These are phyloP conservation scores for Danaus melanippus DNA, from an alignment of 1,140 invertebrate species.

Conservation along the genomic window DNA sequence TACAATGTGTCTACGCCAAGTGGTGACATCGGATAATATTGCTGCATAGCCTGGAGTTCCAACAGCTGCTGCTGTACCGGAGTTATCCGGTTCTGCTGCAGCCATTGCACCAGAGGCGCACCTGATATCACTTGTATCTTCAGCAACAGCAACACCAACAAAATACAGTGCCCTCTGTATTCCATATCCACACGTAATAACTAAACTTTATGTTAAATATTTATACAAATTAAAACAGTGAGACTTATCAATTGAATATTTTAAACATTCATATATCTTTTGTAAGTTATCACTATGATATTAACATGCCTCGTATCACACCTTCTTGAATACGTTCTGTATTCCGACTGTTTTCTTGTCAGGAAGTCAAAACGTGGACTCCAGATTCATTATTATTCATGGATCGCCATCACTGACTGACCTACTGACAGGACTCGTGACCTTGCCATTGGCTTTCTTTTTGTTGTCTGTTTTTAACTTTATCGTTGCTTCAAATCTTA, in stretches of 20 bases:
- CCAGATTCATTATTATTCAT: slow-evolving; percentile 20
- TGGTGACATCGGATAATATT: slow-evolving; percentile 14
- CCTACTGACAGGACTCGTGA: slow-evolving; percentile 31
- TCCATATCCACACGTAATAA: no score
- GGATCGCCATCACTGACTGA: slow-evolving; percentile 21
- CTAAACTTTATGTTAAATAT: slow-evolving; percentile 1
- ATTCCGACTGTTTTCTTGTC: background rate
- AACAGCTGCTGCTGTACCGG: slow-evolving; percentile 27
- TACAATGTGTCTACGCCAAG: background rate
- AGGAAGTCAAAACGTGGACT: slow-evolving; percentile 14
- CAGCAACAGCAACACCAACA: slow-evolving; percentile 16
- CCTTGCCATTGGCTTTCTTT: slow-evolving; percentile 40
- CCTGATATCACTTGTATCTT: slow-evolving; percentile 5
- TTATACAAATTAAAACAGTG: no score
- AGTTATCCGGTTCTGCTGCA: slow-evolving; percentile 11
- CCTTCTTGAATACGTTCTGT: no score
- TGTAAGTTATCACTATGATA: no score
- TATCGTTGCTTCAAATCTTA: no score
- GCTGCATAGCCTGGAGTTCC: slow-evolving; percentile 26
- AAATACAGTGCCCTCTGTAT: background rate
- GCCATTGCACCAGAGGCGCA: slow-evolving; percentile 19
- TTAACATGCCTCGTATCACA: no score
- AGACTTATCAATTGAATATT: no score
- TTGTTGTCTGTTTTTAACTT: slow-evolving; percentile 9
- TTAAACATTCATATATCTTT: no score